These are phyloP conservation scores for Cebidichthys violaceus DNA, from an alignment of 2,113 vertebrate genomes.

Conservation along the genomic window DNA sequence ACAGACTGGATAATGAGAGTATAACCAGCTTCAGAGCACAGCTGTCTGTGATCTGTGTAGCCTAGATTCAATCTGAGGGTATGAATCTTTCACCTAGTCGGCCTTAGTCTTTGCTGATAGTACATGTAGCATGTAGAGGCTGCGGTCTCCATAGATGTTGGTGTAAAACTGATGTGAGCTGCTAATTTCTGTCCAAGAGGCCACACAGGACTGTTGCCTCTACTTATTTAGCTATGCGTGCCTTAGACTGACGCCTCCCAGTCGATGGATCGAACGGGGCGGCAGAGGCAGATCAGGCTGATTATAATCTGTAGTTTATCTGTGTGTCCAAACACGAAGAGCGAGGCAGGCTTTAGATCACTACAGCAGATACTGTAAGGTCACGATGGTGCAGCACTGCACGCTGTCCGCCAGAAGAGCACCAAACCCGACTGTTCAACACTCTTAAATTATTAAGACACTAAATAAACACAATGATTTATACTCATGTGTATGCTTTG, in stretches of 20 bases:
- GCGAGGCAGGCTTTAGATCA: constrained; percentile 53
- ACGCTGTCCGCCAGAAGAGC: constrained; percentile 24
- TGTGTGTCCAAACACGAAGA: constrained; percentile 41
- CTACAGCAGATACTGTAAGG: constrained; percentile 46
- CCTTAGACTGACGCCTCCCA: constrained; percentile 59
- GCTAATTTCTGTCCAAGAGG: constrained; percentile 64
- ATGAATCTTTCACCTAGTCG: constrained; percentile 52
- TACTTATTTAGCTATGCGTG: constrained; percentile 53
- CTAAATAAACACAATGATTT: constrained; percentile 78
- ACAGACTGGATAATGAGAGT: constrained; percentile 57
- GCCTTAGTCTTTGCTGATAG: constrained; percentile 62
- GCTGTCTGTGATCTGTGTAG: constrained; percentile 56
- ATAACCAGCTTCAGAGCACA: constrained; percentile 52
- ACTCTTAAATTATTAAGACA: constrained; percentile 81
- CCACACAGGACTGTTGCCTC: constrained; percentile 50
- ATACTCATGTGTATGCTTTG: constrained; percentile 45
- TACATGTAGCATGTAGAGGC: constrained; percentile 60
- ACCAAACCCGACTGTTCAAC: constrained; percentile 52
- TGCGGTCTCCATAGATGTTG: constrained; percentile 69
- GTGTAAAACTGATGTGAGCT: constrained; percentile 63
- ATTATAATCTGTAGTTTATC: constrained; percentile 51
- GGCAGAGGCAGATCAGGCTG: constrained; percentile 39
- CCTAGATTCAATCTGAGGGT: constrained; percentile 43
- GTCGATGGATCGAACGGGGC: constrained; percentile 13
- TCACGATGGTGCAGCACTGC: constrained; percentile 34